These are phyloP conservation scores for Neofelis nebulosa DNA, from an alignment of 2,113 vertebrate genomes.

Conservation along the genomic window DNA sequence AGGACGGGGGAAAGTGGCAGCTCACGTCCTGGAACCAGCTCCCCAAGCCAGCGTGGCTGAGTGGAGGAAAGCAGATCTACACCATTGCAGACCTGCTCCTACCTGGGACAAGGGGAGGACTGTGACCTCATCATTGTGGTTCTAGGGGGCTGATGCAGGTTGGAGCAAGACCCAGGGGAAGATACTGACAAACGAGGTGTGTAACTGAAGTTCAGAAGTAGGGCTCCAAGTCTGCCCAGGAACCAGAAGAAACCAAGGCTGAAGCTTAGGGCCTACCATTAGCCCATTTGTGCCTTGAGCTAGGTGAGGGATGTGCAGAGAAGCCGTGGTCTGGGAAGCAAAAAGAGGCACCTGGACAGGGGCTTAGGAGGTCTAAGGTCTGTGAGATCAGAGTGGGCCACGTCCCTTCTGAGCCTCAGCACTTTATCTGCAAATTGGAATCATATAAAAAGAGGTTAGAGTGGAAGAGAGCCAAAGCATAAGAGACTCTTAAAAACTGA, in stretches of 20 bases:
- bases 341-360: not conserved
- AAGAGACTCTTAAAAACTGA: no score
- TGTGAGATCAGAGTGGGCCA: not conserved
- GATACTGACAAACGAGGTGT: not conserved
- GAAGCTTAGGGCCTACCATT: not conserved
- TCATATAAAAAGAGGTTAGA: no score
- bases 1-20: rapidly evolving
- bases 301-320: not conserved
- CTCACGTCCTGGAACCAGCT: not conserved
- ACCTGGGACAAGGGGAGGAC: no score
- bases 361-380: not conserved
- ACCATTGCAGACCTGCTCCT: rapidly evolving
- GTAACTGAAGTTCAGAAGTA: not conserved
- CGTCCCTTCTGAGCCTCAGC: not conserved
- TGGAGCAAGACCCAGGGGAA: no score
- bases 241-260: not conserved
- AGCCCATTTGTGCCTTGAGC: not conserved
- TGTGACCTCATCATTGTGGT: not conserved
- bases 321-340: not conserved
- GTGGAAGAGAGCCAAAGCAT: no score
- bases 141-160: not conserved
- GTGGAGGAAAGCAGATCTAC: not conserved
- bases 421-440: not conserved
- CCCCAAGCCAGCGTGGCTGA: not conserved
- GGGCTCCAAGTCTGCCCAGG: no score